phyloP scores from a whole-genome alignment of 2,888 invertebrate species.

The Drosophila meridionalis region DNA sequence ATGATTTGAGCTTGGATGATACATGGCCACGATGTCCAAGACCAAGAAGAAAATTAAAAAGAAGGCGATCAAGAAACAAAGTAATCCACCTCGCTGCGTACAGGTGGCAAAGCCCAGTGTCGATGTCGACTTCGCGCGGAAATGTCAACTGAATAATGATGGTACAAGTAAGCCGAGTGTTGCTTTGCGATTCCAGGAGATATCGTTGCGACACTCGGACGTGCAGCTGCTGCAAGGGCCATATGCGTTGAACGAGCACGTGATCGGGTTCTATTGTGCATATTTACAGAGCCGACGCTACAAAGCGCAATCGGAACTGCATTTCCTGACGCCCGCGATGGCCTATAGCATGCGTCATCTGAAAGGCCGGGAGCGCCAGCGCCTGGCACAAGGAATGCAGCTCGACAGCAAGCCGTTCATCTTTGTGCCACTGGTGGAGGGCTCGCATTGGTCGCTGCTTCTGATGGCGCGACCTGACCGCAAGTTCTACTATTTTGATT shows the following conservation, averaged over 20 bases:
- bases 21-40: slow-evolving; percentile 5
- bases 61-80: background rate
- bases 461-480: slow-evolving; percentile 55
- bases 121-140: background rate
- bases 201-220: slow-evolving; percentile 46
- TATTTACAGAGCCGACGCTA: slow-evolving; percentile 47
- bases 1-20: background rate
- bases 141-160: background rate
- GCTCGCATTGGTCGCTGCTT: slow-evolving; percentile 54
- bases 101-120: background rate
- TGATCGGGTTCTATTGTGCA: slow-evolving; percentile 51
- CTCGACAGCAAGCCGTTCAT: slow-evolving; percentile 40
- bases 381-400: slow-evolving; percentile 11
- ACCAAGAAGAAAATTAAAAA: background rate
- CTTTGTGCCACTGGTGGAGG: slow-evolving; percentile 40
- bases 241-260: slow-evolving; percentile 44
- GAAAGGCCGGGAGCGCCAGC: slow-evolving; percentile 11
- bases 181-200: slow-evolving; percentile 43
- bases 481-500: slow-evolving; percentile 47
- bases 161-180: background rate
- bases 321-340: slow-evolving; percentile 42
- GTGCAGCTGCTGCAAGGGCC: slow-evolving; percentile 43
- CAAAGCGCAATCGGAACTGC: slow-evolving; percentile 30
- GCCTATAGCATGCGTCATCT: slow-evolving; percentile 14
- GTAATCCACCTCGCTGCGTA: background rate